phyloP scores from a whole-genome alignment of 2,113 vertebrate species.

The Ciconia boyciana region DNA sequence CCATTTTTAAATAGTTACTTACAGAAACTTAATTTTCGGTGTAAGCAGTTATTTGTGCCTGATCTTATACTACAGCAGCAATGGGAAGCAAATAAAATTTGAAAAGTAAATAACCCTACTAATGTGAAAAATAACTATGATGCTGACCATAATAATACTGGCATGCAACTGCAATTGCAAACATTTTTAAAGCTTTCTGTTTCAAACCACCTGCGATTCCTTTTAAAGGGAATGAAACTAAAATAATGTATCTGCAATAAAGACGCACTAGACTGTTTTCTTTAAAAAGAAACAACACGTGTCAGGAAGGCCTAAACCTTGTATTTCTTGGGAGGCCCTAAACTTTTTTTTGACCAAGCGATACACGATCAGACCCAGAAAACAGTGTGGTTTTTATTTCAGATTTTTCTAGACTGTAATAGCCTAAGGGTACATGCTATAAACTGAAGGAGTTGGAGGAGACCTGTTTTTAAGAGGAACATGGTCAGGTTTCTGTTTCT shows the following conservation, averaged over 20 bases:
- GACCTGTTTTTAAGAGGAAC: conserved; percentile 36
- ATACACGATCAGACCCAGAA: conserved; percentile 58
- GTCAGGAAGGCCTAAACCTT: conserved; percentile 7
- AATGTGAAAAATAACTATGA: neutral
- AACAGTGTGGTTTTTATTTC: conserved; percentile 52
- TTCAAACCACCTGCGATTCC: neutral
- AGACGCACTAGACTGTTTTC: neutral
- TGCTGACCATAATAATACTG: neutral
- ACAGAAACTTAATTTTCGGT: conserved; percentile 19
- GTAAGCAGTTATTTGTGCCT: conserved; percentile 18
- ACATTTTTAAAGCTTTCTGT: neutral
- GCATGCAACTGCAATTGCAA: neutral
- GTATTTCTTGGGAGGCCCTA: neutral
- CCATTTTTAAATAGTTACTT: conserved; percentile 31
- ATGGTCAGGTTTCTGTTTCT: conserved; percentile 31
- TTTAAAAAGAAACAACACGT: conserved; percentile 18
- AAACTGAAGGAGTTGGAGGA: conserved; percentile 38
- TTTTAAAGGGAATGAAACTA: neutral
- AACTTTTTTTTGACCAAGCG: neutral
- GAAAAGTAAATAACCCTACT: neutral
- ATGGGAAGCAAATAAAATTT: neutral
- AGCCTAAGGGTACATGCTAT: conserved; percentile 47
- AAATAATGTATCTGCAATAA: neutral
- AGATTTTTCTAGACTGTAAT: conserved; percentile 58
- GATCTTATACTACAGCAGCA: neutral